Percentiles rank a stretch among this genome's conserved stretches.
Evolutionary conservation across 2,113 vertebrate genomes (phyloP).

Genomic region (Crotalus horridus): DNA sequence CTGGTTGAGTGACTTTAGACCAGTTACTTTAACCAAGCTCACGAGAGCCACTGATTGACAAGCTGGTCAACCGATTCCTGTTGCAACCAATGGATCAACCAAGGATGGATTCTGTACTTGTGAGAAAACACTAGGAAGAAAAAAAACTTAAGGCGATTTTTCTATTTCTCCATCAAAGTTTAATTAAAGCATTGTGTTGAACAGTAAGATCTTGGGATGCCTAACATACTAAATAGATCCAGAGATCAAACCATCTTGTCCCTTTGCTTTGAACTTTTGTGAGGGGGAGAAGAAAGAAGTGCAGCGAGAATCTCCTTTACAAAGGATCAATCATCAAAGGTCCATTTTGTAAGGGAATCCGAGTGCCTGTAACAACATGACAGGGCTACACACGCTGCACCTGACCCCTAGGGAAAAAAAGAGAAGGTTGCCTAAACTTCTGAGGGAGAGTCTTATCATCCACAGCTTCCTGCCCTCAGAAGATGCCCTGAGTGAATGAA

Average conservation of each 20-base stretch:
- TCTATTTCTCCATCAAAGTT: constrained; percentile 22
- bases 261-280: constrained; percentile 67
- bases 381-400: constrained; percentile 56
- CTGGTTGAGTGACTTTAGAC: background rate
- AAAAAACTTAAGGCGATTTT: background rate
- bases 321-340: constrained; percentile 57
- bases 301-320: constrained; percentile 56
- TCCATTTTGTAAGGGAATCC: constrained; percentile 55
- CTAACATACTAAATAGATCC: constrained; percentile 68
- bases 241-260: constrained; percentile 42
- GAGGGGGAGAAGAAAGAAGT: constrained; percentile 56
- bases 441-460: constrained; percentile 59
- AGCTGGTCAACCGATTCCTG: background rate
- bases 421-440: constrained; percentile 47
- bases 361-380: constrained; percentile 64
- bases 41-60: background rate
- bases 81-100: background rate
- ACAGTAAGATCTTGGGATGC: constrained; percentile 57
- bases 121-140: background rate
- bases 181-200: constrained; percentile 45
- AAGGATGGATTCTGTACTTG: background rate
- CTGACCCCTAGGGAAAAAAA: constrained; percentile 64
- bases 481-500: constrained; percentile 59
- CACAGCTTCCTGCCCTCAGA: background rate
- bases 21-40: background rate